These are phyloP conservation scores for Hydrocynus forskahlii DNA, from an alignment of 2,797 vertebrate genomes.

Conservation along the genomic window DNA sequence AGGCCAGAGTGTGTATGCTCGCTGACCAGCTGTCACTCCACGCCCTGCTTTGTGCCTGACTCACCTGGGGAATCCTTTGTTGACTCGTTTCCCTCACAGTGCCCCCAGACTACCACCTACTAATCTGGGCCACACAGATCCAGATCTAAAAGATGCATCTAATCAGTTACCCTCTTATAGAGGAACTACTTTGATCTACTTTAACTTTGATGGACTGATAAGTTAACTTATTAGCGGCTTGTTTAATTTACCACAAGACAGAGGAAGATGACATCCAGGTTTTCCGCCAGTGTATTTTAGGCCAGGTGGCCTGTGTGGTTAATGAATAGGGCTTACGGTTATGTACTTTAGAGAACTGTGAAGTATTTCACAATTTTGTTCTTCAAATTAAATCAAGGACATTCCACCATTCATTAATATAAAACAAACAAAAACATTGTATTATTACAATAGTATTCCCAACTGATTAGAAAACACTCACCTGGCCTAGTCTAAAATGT, in stretches of 20 bases:
- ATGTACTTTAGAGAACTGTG: too few relatives aligned
- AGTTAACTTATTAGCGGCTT: too few relatives aligned
- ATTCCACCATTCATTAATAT: background rate
- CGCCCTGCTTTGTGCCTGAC: constrained; percentile 53
- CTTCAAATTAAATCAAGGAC: background rate
- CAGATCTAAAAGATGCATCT: background rate
- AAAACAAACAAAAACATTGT: background rate
- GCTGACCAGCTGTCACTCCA: constrained; percentile 78
- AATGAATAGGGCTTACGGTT: too few relatives aligned
- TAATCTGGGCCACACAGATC: background rate
- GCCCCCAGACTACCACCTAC: constrained; percentile 19
- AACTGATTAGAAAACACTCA: background rate
- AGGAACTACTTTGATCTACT: too few relatives aligned
- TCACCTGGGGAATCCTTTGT: constrained; percentile 60
- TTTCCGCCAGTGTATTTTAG: too few relatives aligned
- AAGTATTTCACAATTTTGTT: background rate
- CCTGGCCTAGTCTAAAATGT: background rate
- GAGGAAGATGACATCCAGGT: background rate
- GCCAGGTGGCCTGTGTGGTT: too few relatives aligned
- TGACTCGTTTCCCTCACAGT: constrained; percentile 27
- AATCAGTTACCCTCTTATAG: background rate
- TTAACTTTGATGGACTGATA: background rate
- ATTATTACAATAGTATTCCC: background rate
- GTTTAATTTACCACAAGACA: background rate
- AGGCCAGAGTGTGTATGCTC: constrained; percentile 64